A percentile compares a stretch with the other conserved stretches of the same genome.
Conservation (phyloP, 1,140 invertebrate species). For the Drosophila novamexicana region DNA sequence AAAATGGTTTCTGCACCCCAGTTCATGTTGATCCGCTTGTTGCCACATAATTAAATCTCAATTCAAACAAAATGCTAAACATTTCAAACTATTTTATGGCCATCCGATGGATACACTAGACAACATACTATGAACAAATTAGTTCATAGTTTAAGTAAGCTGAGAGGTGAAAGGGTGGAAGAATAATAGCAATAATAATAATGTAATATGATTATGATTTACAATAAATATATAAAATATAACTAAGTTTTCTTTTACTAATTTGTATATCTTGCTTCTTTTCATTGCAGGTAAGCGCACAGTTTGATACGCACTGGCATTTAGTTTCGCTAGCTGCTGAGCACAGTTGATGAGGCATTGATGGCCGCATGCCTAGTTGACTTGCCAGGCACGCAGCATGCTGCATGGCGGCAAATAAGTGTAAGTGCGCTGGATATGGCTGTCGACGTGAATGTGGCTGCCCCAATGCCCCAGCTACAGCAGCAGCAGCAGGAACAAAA, state of each 20-base stretch:
- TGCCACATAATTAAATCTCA: slow-evolving; percentile 81
- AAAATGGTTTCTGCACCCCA: background rate
- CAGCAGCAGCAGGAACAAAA: slow-evolving; percentile 35
- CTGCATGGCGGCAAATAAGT: slow-evolving; percentile 58
- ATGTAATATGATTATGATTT: no score
- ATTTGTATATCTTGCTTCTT: slow-evolving; percentile 13
- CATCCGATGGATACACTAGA: slow-evolving; percentile 38
- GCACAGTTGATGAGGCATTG: slow-evolving; percentile 28
- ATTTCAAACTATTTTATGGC: slow-evolving; percentile 72
- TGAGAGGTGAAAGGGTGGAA: background rate
- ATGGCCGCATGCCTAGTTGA: slow-evolving; percentile 30
- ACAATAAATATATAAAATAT: background rate
- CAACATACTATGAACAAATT: slow-evolving; percentile 16
- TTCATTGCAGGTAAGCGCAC: slow-evolving; percentile 61
- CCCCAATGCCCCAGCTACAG: slow-evolving; percentile 60
- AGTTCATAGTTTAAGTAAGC: background rate
- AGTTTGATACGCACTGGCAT: slow-evolving; percentile 27
- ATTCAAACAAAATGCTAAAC: slow-evolving; percentile 81
- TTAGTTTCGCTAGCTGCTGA: background rate
- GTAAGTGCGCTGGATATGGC: slow-evolving; percentile 55
- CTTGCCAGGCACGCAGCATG: slow-evolving; percentile 52
- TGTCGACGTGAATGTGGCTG: slow-evolving; percentile 39
- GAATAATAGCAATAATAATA: background rate
- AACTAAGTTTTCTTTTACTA: slow-evolving; percentile 4
- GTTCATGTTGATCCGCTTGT: slow-evolving; percentile 51